Conservation (phyloP, 2,113 vertebrate genomes). For the Cynocephalus volans region DNA sequence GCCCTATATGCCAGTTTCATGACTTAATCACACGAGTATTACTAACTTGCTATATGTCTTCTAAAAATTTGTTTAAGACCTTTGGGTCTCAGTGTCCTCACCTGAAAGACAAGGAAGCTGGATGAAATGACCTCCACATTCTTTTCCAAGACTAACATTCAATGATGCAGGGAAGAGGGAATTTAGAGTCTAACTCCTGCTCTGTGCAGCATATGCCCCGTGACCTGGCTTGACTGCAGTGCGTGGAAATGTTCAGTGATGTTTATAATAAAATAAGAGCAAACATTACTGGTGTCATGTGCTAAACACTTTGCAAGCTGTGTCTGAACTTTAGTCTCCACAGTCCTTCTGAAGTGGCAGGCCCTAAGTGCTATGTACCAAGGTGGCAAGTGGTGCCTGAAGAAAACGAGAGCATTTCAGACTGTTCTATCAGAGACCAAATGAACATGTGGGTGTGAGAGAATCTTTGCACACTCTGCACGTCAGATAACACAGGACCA, state of each 20-base stretch:
- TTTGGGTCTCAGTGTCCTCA: neutral
- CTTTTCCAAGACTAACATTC: neutral
- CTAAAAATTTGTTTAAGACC: neutral
- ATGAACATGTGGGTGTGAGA: neutral
- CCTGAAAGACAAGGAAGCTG: neutral
- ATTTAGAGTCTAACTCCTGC: no score
- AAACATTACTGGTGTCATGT: neutral
- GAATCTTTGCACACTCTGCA: neutral
- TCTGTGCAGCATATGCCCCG: neutral
- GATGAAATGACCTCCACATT: neutral
- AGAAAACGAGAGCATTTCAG: neutral
- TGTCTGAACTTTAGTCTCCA: neutral
- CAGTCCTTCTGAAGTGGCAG: neutral
- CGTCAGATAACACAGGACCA: neutral
- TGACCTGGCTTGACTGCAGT: neutral
- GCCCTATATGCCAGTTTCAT: neutral
- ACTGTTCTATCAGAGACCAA: neutral
- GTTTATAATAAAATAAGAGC: constrained; percentile 17
- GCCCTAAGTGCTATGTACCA: neutral
- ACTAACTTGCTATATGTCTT: neutral
- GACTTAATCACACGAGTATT: neutral
- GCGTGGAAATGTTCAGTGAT: neutral
- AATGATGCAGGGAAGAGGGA: neutral
- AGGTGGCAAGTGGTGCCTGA: neutral
- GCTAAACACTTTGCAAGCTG: neutral